These are phyloP conservation scores for Dryobota labecula DNA, from an alignment of 2,888 invertebrate species.

Conservation along the genomic window DNA sequence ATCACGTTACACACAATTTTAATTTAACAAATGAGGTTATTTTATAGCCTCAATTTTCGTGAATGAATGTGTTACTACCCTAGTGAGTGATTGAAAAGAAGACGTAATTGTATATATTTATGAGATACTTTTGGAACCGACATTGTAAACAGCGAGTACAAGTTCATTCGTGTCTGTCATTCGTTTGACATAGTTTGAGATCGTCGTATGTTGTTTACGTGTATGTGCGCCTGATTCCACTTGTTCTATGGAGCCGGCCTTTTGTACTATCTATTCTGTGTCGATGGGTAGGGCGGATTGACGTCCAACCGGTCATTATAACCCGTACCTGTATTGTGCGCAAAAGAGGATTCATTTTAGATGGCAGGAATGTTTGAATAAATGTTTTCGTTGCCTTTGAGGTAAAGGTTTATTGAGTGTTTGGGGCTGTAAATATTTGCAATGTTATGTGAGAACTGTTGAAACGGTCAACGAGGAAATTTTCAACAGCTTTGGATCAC, in stretches of 20 bases:
- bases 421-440: constrained; percentile 1
- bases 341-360: constrained; percentile 50
- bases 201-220: not conserved
- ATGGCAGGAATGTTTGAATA: constrained; percentile 27
- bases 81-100: too few species aligned
- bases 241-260: not conserved
- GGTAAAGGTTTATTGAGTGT: constrained; percentile 42
- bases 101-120: too few species aligned
- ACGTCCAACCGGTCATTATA: constrained; percentile 42
- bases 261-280: not conserved
- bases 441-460: constrained; percentile 12
- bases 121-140: too few species aligned
- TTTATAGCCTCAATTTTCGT: not conserved
- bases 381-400: constrained; percentile 38
- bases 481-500: not conserved
- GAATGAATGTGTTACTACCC: too few species aligned
- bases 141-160: too few species aligned
- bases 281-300: constrained; percentile 13
- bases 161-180: too few species aligned
- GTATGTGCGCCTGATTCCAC: not conserved
- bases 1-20: not conserved
- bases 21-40: not conserved
- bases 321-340: constrained; percentile 42
- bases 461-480: not conserved
- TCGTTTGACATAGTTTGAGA: not conserved